Percentiles rank a stretch among this genome's conserved stretches.
Conservation (phyloP, 2,888 invertebrate species). For the Oscheius sp. region DNA sequence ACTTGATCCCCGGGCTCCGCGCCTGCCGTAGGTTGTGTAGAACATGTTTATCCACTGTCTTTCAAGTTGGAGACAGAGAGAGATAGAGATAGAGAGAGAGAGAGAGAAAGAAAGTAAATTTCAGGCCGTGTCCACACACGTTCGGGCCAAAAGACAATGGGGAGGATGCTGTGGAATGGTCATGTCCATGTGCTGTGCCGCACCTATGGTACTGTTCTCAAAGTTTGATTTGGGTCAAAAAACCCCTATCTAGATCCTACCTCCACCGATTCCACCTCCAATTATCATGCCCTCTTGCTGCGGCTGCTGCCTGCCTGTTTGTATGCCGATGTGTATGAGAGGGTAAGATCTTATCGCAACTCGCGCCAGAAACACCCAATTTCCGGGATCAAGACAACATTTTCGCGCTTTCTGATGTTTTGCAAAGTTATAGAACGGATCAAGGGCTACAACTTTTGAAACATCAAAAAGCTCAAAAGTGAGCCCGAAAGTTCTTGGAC, state of each 20-base stretch:
- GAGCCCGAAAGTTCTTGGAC: no score
- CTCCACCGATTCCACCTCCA: constrained; percentile 47
- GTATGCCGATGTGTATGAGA: constrained; percentile 63
- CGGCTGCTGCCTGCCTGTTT: constrained; percentile 64
- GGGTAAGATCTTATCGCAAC: constrained; percentile 36
- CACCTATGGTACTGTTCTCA: constrained; percentile 20
- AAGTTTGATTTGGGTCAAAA: neutral
- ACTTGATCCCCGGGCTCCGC: constrained; percentile 16
- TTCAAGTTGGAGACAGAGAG: constrained; percentile 12
- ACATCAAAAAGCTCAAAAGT: no score
- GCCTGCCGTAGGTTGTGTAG: constrained; percentile 26
- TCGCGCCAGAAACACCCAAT: no score
- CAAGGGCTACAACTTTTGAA: no score
- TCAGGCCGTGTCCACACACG: constrained; percentile 34
- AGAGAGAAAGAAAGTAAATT: neutral
- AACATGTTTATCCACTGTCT: constrained; percentile 17
- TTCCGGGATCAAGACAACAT: no score
- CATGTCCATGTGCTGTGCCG: constrained; percentile 56
- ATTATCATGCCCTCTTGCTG: constrained; percentile 54
- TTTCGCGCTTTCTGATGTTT: no score
- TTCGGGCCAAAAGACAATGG: constrained; percentile 54
- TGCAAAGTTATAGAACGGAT: no score
- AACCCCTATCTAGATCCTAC: constrained; percentile 31
- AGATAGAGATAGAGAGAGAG: neutral
- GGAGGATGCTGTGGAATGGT: constrained; percentile 52